Base-by-base conservation (phyloP, 2,113 vertebrate species). In the Ochotona princeps region DNA sequence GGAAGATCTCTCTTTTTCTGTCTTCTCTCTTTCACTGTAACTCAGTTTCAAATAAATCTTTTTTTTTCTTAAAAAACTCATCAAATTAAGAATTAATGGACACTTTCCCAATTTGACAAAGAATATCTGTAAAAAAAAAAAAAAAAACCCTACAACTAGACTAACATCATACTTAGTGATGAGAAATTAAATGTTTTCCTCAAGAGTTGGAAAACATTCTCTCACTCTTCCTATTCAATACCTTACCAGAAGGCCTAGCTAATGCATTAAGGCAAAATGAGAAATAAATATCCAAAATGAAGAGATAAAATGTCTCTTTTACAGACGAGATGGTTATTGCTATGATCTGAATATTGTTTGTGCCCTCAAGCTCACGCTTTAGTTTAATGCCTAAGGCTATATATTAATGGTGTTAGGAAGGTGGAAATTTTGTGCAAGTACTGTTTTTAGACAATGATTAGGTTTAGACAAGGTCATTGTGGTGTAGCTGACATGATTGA, bases 21-120 rank as follows among this genome's bases (percentile, higher is more conserved):
- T 57, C 17, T 5, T 2, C 54, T 17, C 54, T 57, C 54, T 57
- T 17, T 57, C 54, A 57, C 54, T 57, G 54, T 57, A 57, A 57
- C 54, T 57, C 54, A 54, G 10, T 57, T 57, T 57, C 54, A 57
- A 57, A 57, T 57, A 57, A 57, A 57, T 57, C 12, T n/a, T n/a
- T n/a, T n/a, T n/a, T n/a, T n/a, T 14, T 14, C 54, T 57, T 57
- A 57, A 17, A 2, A 57, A 54, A 92, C 11, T 84, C 67, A 79
- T 30, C 17, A 93, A 81, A 93, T 80, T 93, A 80, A 35, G 20
- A 83, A 49, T 47, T n/a, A 28, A 80, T 23, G 47, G 49, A 20
- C 18, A 88, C 51, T 80, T 87, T 1, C 35, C 72, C 26, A 84
- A 60, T 91, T 76, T 72, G 28, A 92, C 87, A 65, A 74, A 74